Percentiles rank a stretch among this genome's conserved stretches.
Conservation (phyloP, 2,797 vertebrate species). For the Oryzias dopingdopingensis region DNA sequence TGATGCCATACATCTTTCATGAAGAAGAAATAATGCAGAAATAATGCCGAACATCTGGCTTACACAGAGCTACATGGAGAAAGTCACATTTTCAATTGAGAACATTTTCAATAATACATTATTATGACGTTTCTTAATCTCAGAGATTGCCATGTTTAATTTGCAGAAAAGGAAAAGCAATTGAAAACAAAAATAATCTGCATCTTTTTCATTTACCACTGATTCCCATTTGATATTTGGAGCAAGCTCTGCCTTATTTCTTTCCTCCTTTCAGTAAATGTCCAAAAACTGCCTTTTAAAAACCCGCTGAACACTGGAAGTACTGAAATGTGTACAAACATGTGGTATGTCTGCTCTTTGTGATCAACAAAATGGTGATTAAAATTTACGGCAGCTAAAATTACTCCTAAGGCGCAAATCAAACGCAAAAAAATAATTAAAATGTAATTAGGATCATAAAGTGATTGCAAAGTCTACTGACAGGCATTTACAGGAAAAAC, state of each 20-base stretch:
- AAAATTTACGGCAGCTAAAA: slow-evolving; percentile 10
- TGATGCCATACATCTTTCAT: too few species aligned
- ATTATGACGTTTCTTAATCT: too few species aligned
- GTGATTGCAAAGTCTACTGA: slow-evolving; percentile 2
- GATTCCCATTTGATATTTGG: neutral
- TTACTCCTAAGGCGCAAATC: neutral
- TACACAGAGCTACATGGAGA: too few species aligned
- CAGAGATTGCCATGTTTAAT: too few species aligned
- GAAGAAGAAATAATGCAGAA: too few species aligned
- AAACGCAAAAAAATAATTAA: slow-evolving; percentile 5
- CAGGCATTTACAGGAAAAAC: neutral
- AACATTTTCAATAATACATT: too few species aligned
- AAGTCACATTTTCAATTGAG: too few species aligned
- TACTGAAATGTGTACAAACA: neutral
- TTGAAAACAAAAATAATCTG: too few species aligned
- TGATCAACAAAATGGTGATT: slow-evolving; percentile 7
- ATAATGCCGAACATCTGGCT: too few species aligned
- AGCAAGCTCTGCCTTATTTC: neutral
- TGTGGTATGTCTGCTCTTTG: slow-evolving; percentile 9
- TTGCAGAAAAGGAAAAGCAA: too few species aligned
- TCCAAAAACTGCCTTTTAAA: slow-evolving; percentile 4
- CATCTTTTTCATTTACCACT: too few species aligned
- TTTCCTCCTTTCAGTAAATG: too few species aligned
- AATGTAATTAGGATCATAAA: slow-evolving; percentile 2
- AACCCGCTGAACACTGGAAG: slow-evolving; percentile 16